Base-by-base conservation (phyloP, 37 sponge, comb jelly and placozoan species). In the Geodia barretti region DNA sequence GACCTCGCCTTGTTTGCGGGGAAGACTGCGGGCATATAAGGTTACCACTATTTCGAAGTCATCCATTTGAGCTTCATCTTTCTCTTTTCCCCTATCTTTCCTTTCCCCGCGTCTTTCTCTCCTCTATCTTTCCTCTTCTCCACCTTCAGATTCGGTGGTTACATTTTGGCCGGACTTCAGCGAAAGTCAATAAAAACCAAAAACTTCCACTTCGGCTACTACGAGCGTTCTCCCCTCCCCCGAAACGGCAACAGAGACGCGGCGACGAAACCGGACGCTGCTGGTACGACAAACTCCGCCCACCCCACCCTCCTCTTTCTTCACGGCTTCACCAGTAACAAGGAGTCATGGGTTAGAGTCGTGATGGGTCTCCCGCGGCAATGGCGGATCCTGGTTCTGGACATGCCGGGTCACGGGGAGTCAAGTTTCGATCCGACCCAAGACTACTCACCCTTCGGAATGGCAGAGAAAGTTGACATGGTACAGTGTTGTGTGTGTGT, bases 331-430 rank as follows among this genome's bases (percentile, higher is more conserved):
- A 84, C 89, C 2, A 64, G 68, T 38, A 62, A 76, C 73, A 92
- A 88, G 77, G 65, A 63, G 0, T 75, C 64, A 64, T 88, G 89
- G 86, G 81, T 85, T 47, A 24, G 68, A 35, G 37, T 88, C 67
- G 39, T 73, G 8, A 40, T 42, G 17, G 72, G 60, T 40, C 59
- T 92, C 8, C 93, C 93, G 23, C 64, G 63, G 41, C 41, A 62
- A 19, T 92, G 93, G 93, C n/a, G 89, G 25, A 31, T 92, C 0
- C 64, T 92, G 20, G 65, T 88, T 23, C 62, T 81, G 32, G 93
- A 92, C 61, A 38, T 92, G 61, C 93, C 93, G 3, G 93, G 87
- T 0, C 93, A 92, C 47, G 93, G 93, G 41, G 86, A 88, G 30
- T 73, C 82, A 1, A 60, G 71, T 9, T 80, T 85, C 61, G 54